phyloP scores from a whole-genome alignment of 1,140 invertebrate genomes.

The Zaprionus inermis region DNA sequence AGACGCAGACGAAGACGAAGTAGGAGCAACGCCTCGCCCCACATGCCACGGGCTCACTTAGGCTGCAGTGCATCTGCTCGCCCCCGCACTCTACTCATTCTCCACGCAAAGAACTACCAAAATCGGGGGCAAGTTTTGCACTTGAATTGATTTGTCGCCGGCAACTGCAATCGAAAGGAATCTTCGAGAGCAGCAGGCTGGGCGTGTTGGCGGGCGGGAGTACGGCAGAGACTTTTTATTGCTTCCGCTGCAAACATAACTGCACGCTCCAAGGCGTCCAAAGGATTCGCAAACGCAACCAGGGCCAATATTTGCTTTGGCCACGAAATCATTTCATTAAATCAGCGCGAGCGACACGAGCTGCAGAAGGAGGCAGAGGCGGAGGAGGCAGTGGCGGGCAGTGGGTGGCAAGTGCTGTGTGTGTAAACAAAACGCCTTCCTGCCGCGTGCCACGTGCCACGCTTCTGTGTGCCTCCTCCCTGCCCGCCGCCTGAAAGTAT shows the following conservation, averaged over 20 bases:
- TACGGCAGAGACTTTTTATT: constrained; percentile 55
- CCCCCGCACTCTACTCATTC: background rate
- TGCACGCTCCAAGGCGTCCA: constrained; percentile 33
- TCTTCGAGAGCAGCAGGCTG: constrained; percentile 3
- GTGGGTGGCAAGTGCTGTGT: constrained; percentile 46
- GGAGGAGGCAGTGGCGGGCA: background rate
- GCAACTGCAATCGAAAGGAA: background rate
- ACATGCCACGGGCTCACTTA: constrained; percentile 31
- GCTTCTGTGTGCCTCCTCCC: constrained; percentile 6
- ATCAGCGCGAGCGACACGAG: constrained; percentile 26
- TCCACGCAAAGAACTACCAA: background rate
- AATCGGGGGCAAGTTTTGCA: constrained; percentile 49
- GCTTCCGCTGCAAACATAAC: constrained; percentile 49
- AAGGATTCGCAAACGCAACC: constrained; percentile 19
- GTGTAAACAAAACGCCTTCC: constrained; percentile 84
- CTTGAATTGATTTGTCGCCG: constrained; percentile 55
- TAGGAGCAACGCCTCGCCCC: background rate
- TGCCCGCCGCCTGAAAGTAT: constrained; percentile 45
- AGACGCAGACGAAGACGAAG: background rate
- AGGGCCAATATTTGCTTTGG: constrained; percentile 71
- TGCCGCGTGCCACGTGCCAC: constrained; percentile 62
- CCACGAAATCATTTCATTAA: constrained; percentile 77
- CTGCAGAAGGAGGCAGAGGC: constrained; percentile 9
- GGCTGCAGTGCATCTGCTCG: background rate
- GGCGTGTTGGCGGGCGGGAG: background rate